Percentiles rank a stretch among this genome's conserved stretches.
Evolutionary conservation across 1,140 invertebrate genomes (phyloP).

Genomic region (Lithobius niger): DNA sequence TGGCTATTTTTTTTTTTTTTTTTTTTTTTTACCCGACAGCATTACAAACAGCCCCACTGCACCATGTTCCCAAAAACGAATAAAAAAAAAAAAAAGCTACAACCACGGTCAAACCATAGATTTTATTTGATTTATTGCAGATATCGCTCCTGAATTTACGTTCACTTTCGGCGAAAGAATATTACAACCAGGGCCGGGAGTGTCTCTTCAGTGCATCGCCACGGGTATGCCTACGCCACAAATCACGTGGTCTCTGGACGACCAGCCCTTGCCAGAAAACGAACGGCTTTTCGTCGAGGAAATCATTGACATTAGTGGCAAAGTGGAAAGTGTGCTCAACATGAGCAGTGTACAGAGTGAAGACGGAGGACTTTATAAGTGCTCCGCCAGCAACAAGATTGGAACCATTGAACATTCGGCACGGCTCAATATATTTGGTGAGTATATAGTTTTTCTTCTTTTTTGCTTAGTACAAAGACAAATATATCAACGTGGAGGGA

Average conservation of each 20-base stretch:
- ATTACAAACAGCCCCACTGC: too few relatives aligned
- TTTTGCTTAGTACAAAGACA: too few relatives aligned
- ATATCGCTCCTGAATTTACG: conserved; percentile 59
- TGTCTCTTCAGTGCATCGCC: conserved; percentile 68
- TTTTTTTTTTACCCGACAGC: too few relatives aligned
- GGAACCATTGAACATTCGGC: conserved; percentile 73
- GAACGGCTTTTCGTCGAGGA: conserved; percentile 11
- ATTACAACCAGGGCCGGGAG: conserved; percentile 55
- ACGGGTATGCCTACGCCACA: conserved; percentile 72
- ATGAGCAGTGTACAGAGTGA: conserved; percentile 81
- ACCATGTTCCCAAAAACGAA: too few relatives aligned
- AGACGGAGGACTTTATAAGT: conserved; percentile 85
- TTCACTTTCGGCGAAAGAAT: conserved; percentile 73
- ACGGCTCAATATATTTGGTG: conserved; percentile 83
- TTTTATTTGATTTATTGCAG: conserved; percentile 24
- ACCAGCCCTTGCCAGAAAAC: conserved; percentile 22
- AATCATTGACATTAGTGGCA: conserved; percentile 59
- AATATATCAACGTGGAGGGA: too few relatives aligned
- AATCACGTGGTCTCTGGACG: conserved; percentile 71
- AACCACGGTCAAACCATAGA: too few relatives aligned
- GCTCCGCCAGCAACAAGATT: conserved; percentile 80
- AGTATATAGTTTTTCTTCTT: too few relatives aligned
- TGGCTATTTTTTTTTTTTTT: too few relatives aligned
- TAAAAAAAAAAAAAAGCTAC: too few relatives aligned
- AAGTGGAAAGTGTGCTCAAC: conserved; percentile 86